Conservation (phyloP, 1,140 invertebrate genomes). For the Kradibia gibbosae region DNA sequence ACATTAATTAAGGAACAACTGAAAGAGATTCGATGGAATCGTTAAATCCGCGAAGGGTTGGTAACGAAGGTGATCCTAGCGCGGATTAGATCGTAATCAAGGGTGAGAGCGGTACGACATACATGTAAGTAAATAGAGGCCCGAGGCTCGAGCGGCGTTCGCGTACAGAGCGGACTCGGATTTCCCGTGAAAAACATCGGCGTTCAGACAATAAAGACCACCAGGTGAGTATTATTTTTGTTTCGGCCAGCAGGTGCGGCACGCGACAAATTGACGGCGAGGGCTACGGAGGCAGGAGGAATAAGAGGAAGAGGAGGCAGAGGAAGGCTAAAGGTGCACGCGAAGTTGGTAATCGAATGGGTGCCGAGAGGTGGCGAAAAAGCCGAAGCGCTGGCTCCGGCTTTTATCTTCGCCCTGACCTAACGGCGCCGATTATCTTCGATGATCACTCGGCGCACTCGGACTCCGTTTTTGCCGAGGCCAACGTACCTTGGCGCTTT, state of each 20-base stretch:
- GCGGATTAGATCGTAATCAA: too few species aligned
- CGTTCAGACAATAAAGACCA: neutral
- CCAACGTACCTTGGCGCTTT: neutral
- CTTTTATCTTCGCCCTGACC: neutral
- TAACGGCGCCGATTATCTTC: neutral
- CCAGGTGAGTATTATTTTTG: neutral
- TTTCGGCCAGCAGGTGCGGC: neutral
- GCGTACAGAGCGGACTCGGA: neutral
- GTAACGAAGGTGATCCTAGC: too few species aligned
- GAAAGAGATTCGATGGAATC: neutral
- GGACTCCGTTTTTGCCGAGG: neutral
- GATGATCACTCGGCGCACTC: neutral
- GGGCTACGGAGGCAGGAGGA: neutral
- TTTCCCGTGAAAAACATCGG: neutral
- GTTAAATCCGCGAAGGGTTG: too few species aligned
- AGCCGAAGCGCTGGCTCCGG: neutral
- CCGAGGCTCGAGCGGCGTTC: neutral
- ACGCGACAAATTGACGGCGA: neutral
- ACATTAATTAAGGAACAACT: neutral
- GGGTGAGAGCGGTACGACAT: neutral
- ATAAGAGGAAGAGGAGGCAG: too few species aligned
- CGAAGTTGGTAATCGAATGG: neutral
- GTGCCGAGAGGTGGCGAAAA: neutral
- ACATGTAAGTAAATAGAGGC: neutral
- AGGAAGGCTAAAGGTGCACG: neutral